Evolutionary conservation across 2,888 invertebrate genomes (phyloP), one percentile per base, ranked within the genome.

Genomic region (Lacanobia oleracea): DNA sequence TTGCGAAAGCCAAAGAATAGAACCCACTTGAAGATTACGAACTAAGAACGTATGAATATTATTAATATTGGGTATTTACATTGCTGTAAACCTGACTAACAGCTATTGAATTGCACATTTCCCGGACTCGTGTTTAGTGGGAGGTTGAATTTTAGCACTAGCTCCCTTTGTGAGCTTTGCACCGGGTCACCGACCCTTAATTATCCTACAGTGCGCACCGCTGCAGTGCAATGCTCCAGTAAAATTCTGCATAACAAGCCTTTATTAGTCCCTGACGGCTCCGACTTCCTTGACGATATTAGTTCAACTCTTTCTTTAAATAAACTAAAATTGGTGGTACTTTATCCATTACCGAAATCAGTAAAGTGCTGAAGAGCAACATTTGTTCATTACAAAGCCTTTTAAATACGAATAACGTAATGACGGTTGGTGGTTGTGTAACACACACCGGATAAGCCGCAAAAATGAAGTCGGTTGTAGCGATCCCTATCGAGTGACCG

Each of bases 191-290:
- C 89, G 94, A 93, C 94, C 95, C 92, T 93, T 95, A 95, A 95
- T 95, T 95, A 95, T 93, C 91, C 92, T 88, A 78, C 78, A 90
- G 89, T 90, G 88, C 88, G 90, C 91, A 92, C 92, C 90, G 91
- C 89, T 90, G 91, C 91, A 91, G 94, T 93, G 94, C 95, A 95
- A 93, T 94, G 94, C 93, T 94, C 95, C 94, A 94, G 94, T 95
- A 94, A 94, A 95, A 93, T 94, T 94, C 92, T 93, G 93, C 91
- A 94, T 94, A 95, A 95, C 94, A 92, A 94, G 93, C 88, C 92
- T 94, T 94, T 94, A 95, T 95, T 95, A 91, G 93, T 91, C 90
- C 91, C 89, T 89, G 91, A 88, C 89, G 88, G 87, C 88, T 82
- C 85, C 72, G 72, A 88, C 89, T 91, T 89, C 90, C 91, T 89